Conservation (phyloP, 2,113 vertebrate species). For the Oryzias curvinotus region DNA sequence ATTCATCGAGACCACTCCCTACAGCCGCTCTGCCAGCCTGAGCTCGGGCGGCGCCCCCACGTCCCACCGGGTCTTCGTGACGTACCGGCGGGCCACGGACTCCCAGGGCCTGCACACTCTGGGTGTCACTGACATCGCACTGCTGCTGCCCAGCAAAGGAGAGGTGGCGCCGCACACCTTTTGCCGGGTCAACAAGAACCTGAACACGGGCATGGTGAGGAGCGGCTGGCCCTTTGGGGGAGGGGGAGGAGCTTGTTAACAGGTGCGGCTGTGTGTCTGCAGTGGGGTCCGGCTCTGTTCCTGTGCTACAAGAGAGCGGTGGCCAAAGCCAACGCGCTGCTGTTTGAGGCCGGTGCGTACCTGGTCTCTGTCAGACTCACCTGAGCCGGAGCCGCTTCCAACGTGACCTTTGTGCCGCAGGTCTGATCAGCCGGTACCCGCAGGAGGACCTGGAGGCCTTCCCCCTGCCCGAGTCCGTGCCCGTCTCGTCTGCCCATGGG, state of each 20-base stretch:
- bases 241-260: not conserved
- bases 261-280: constrained; percentile 31
- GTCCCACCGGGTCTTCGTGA: constrained; percentile 88
- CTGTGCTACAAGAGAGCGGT: constrained; percentile 93
- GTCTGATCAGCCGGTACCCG: constrained; percentile 88
- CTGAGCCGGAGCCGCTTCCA: not conserved
- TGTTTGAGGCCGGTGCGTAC: constrained; percentile 78
- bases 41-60: constrained; percentile 80
- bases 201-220: constrained; percentile 92
- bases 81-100: constrained; percentile 84
- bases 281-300: constrained; percentile 90
- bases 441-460: constrained; percentile 87
- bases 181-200: constrained; percentile 88
- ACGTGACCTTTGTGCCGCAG: constrained; percentile 58
- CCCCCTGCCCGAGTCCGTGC: constrained; percentile 87
- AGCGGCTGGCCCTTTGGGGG: not conserved
- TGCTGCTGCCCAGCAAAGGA: constrained; percentile 90
- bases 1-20: constrained; percentile 90
- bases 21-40: constrained; percentile 91
- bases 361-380: not conserved
- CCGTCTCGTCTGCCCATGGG: constrained; percentile 95
- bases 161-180: constrained; percentile 92
- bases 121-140: constrained; percentile 90
- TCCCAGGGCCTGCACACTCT: constrained; percentile 86
- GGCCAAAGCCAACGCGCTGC: constrained; percentile 87